Evolutionary conservation across 2,113 vertebrate species (phyloP).

Genomic region (human): DNA sequence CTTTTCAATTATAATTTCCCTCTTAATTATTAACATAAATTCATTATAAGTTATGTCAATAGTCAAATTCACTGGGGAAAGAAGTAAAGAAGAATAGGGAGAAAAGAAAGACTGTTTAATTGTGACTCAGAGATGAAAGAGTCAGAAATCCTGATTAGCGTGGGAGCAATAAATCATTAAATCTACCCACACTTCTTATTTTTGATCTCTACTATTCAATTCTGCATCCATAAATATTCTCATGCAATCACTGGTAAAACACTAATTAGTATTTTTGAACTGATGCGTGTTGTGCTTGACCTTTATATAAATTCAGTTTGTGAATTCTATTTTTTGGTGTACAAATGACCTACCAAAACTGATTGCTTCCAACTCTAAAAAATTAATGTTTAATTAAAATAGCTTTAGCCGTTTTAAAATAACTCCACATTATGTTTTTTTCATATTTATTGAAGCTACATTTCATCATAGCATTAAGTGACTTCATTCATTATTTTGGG

Average conservation of each 20-base stretch:
- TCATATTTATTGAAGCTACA: neutral
- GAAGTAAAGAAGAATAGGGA: slow-evolving; percentile 39
- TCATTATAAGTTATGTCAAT: slow-evolving; percentile 45
- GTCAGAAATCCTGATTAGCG: slow-evolving; percentile 78
- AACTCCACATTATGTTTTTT: neutral
- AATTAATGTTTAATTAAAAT: slow-evolving; percentile 51
- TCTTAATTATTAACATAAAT: slow-evolving; percentile 56
- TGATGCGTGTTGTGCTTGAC: slow-evolving; percentile 82
- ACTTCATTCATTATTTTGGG: slow-evolving; percentile 50
- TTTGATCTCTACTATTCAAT: slow-evolving; percentile 80
- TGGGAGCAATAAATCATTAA: slow-evolving; percentile 84
- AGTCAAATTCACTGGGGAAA: slow-evolving; percentile 57
- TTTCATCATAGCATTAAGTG: slow-evolving; percentile 12
- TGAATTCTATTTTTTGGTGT: slow-evolving; percentile 61
- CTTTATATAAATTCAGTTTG: slow-evolving; percentile 81
- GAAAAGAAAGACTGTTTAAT: slow-evolving; percentile 60
- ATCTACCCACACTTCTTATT: slow-evolving; percentile 69
- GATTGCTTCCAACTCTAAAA: slow-evolving; percentile 49
- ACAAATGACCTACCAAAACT: slow-evolving; percentile 50
- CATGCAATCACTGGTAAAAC: slow-evolving; percentile 77
- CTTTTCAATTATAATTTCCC: neutral
- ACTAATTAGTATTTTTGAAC: slow-evolving; percentile 83
- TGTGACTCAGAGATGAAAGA: slow-evolving; percentile 71
- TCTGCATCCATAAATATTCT: slow-evolving; percentile 82
- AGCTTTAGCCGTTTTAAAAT: neutral